Conservation (phyloP, 37 sponge, comb jelly and placozoan species). For the Beroe forskalii region DNA sequence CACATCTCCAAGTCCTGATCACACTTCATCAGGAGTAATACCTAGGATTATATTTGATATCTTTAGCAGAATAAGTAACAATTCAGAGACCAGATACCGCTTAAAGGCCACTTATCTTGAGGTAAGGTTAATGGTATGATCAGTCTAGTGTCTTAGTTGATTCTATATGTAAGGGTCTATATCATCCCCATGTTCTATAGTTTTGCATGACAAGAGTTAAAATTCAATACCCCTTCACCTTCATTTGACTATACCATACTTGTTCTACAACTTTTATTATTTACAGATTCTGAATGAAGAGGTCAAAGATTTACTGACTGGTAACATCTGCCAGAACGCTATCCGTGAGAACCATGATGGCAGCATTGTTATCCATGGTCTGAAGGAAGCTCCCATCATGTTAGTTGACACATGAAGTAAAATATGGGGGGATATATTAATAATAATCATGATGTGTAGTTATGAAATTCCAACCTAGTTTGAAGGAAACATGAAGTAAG, state of each 20-base stretch:
- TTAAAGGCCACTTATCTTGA: conserved; percentile 53
- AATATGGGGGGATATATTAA: not conserved
- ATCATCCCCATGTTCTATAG: no score
- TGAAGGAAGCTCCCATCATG: conserved; percentile 33
- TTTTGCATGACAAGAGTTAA: no score
- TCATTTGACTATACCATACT: no score
- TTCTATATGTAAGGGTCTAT: no score
- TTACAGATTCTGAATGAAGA: conserved; percentile 45
- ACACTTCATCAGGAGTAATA: conserved; percentile 27
- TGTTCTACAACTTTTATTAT: no score
- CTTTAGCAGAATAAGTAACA: conserved; percentile 23
- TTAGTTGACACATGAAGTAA: not conserved
- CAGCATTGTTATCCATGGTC: conserved; percentile 31
- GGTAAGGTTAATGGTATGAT: not conserved
- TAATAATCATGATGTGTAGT: not conserved
- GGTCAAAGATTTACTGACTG: conserved; percentile 57
- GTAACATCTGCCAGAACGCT: conserved; percentile 21
- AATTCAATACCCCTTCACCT: no score
- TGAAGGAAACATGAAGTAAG: no score
- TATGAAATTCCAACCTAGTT: no score
- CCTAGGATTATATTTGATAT: conserved; percentile 46
- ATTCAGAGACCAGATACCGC: not conserved
- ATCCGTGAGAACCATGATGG: conserved; percentile 62
- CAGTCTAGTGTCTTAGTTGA: no score
- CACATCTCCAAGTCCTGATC: not conserved